phyloP scores from a whole-genome alignment of 2,888 invertebrate genomes.

The Drosophila engyochracea region DNA sequence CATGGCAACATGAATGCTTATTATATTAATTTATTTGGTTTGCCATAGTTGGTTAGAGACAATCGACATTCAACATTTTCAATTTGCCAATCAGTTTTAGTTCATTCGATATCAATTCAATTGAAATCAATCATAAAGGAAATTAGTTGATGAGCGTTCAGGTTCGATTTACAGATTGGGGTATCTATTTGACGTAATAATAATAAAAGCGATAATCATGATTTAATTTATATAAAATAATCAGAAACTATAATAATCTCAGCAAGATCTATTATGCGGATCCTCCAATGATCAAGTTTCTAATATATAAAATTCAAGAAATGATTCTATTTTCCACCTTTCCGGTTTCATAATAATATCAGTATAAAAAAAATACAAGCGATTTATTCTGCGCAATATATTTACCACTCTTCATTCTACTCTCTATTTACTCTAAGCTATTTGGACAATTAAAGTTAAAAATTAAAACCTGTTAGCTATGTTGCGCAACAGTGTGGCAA shows the following conservation, averaged over 20 bases:
- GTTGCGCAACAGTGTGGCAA: slow-evolving; percentile 35
- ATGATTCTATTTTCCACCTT: too few species aligned
- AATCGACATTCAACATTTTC: background rate
- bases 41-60: background rate
- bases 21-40: slow-evolving; percentile 7
- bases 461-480: slow-evolving; percentile 1
- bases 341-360: background rate
- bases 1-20: slow-evolving; percentile 10
- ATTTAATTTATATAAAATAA: background rate
- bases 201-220: background rate
- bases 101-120: too few species aligned
- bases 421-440: too few species aligned
- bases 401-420: background rate
- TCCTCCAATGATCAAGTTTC: background rate
- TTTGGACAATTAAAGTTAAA: background rate
- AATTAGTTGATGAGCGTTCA: background rate
- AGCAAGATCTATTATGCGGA: background rate
- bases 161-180: background rate
- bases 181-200: background rate
- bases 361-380: too few species aligned
- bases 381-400: too few species aligned
- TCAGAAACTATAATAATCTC: background rate
- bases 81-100: background rate
- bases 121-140: background rate
- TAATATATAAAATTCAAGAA: background rate